Base-by-base conservation (phyloP, 2,888 invertebrate genomes). In the Lepidochrysops patricia region DNA sequence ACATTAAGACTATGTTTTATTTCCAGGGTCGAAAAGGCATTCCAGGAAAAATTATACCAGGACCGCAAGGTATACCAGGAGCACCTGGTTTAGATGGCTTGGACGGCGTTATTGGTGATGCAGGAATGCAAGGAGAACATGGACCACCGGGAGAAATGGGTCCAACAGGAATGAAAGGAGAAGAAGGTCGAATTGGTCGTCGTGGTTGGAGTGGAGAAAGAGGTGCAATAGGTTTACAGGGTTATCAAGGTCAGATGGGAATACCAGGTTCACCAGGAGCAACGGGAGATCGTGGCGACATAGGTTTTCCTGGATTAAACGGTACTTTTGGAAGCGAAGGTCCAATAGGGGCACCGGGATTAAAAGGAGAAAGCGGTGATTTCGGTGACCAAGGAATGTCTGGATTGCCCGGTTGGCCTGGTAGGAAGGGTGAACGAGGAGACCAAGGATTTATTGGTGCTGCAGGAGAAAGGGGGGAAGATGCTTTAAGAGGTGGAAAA, bases 261-360 rank as follows among this genome's bases (percentile, higher is more conserved):
- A 69, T 63, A 57, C 77, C 76, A 63, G 84, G 90, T 27, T 58
- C 64, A 4, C 65, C 70, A 13, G 85, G 90, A 43, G 68, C 67
- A 65, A 71, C 72, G 3, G 91, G 93, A 60, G 80, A 79, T 57
- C 77, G 69, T 74, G 71, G 62, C 84, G 92, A 26, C 72, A 77
- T 73, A 34, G 92, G 92, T 0, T 70, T 68, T 0, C 68, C 74
- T 1, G 92, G 92, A 57, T 91, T 92, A 60, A 95, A 94, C 79
- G 96, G 96, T 64, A 93, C 94, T 65, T 87, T 92, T 7, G 96
- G 96, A 19, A 92, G 92, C 32, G 83, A 91, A 61, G 96, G 96
- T 58, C 57, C 27, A 4, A 32, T 32, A 57, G 87, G 87, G 23
- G 64, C 60, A 12, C 62, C 6, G 37, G 87, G 87, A 48, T 50